Evolutionary conservation across 2,797 vertebrate species (phyloP), one percentile per base, ranked within the genome.

Genomic region (Podargus strigoides): DNA sequence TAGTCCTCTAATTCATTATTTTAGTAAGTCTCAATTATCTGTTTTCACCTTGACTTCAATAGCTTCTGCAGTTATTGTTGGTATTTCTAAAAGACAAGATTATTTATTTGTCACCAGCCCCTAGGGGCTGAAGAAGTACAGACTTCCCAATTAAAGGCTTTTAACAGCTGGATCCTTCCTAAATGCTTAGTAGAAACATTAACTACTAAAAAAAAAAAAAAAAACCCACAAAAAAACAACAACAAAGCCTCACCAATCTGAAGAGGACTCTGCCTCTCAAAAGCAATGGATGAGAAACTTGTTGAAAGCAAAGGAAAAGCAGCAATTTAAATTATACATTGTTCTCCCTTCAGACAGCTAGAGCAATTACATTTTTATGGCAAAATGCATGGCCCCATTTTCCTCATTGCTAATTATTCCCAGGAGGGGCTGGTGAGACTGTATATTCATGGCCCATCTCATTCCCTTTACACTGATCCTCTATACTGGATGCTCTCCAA

Each of bases 161-260:
- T 95, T 95, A 96, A 90, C 95, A 96, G 95, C 74, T 97, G 94
- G 92, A 78, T 93, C 58, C 47, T 91, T 96, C 70, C 86, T 96
- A 85, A 70, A 50, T 87, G 79, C 68, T 87, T 92, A 70, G 62
- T 64, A 94, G 70, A 90, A 94, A 34, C 14, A 90, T 87, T 89
- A 89, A 70, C 49, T 63, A 72, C 75, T 87, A 75, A 2, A 10
- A 49, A 84, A 64, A 64, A 58, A 66, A 19, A 12, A 23, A 41
- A 37, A 8, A 12, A 41, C 12, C 12, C 41, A 41, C 12, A 41
- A 41, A 41, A 41, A 41, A 41, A 12, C 41, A 12, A 41, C 12
- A 41, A 41, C 41, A 47, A 69, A 41, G 22, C 28, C 32, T 80
- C 37, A 85, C 44, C 22, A 55, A 12, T 81, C 28, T 85, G 50